Conservation (phyloP, 2,888 invertebrate genomes). For the Lasioglossum malachurum region DNA sequence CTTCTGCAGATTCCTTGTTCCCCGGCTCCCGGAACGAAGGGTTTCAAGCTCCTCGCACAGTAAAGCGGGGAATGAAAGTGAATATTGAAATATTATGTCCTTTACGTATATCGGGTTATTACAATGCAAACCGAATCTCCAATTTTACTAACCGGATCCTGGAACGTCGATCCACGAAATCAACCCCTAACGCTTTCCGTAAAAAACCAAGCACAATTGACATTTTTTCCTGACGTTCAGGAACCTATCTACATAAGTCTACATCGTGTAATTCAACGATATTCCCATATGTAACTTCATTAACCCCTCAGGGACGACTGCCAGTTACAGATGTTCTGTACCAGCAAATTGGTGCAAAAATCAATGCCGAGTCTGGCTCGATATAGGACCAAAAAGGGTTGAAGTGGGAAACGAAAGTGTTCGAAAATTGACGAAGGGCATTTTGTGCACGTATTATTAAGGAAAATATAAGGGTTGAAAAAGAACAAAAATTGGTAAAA, state of each 20-base stretch:
- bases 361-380: too few species aligned
- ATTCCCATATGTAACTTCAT: too few species aligned
- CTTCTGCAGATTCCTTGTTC: slow-evolving; percentile 65
- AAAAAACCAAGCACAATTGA: not conserved
- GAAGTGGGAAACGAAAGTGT: too few species aligned
- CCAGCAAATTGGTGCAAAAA: too few species aligned
- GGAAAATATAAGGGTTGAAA: too few species aligned
- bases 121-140: not conserved
- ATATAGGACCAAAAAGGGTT: too few species aligned
- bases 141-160: not conserved
- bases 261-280: not conserved
- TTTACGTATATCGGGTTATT: not conserved
- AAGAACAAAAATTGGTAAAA: too few species aligned
- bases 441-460: too few species aligned
- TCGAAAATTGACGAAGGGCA: too few species aligned
- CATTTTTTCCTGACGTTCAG: not conserved
- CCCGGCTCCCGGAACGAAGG: slow-evolving; percentile 28
- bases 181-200: not conserved
- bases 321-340: too few species aligned
- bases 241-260: not conserved
- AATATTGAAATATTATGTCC: slow-evolving; percentile 75
- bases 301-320: too few species aligned
- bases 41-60: slow-evolving; percentile 48
- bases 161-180: not conserved
- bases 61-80: slow-evolving; percentile 67